phyloP scores from a whole-genome alignment of 2,888 invertebrate species.

The Hylaea fasciaria region DNA sequence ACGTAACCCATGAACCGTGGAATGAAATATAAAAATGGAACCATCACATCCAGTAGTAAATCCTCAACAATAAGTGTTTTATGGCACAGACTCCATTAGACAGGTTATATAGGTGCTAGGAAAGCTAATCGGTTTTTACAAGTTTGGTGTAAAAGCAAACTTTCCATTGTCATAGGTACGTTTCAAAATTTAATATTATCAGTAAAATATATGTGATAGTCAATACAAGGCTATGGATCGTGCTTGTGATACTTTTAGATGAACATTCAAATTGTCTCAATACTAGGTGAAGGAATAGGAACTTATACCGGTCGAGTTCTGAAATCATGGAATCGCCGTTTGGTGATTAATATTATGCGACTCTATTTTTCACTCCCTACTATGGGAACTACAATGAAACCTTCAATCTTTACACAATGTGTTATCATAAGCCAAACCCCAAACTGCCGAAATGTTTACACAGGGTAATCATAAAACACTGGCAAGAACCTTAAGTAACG shows the following conservation, averaged over 20 bases:
- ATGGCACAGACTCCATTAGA: slow-evolving; percentile 61
- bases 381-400: too few species aligned
- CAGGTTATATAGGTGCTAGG: slow-evolving; percentile 33
- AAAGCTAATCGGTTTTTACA: slow-evolving; percentile 47
- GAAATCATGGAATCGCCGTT: too few species aligned
- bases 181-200: not conserved
- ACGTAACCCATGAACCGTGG: slow-evolving; percentile 66
- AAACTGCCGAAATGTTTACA: not conserved
- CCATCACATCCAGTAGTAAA: slow-evolving; percentile 65
- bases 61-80: slow-evolving; percentile 68
- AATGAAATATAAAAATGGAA: slow-evolving; percentile 77
- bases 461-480: not conserved
- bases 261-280: too few species aligned
- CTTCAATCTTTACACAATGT: too few species aligned
- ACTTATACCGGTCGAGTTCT: too few species aligned
- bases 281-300: too few species aligned
- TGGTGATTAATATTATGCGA: too few species aligned
- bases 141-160: slow-evolving; percentile 40
- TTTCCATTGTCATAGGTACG: not conserved
- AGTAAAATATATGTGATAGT: too few species aligned
- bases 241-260: too few species aligned
- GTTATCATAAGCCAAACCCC: too few species aligned
- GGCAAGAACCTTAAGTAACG: slow-evolving; percentile 54
- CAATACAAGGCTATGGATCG: too few species aligned
- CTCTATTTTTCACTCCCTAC: too few species aligned